These are phyloP conservation scores for Eriocheir sinensis DNA, from an alignment of 1,140 invertebrate genomes.

Conservation along the genomic window DNA sequence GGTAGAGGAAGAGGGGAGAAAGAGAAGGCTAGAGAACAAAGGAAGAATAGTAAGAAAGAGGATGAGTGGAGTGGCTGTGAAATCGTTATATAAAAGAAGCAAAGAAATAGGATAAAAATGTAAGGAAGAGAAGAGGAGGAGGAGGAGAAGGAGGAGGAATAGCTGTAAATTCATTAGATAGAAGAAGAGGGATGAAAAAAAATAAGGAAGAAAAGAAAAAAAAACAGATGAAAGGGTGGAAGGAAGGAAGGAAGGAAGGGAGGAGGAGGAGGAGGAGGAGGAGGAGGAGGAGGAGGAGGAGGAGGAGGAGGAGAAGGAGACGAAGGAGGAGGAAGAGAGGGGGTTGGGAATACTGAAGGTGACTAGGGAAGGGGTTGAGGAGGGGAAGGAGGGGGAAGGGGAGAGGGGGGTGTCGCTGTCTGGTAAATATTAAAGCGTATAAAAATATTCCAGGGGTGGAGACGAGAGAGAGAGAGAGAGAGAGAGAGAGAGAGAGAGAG, in stretches of 20 bases:
- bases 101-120: background rate
- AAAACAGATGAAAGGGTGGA: background rate
- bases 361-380: no score
- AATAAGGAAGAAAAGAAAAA: no score
- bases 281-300: background rate
- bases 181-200: background rate
- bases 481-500: conserved; percentile 54
- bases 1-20: background rate
- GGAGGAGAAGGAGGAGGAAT: background rate
- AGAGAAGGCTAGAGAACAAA: background rate
- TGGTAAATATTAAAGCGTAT: no score
- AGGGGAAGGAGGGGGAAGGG: background rate
- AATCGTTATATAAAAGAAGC: background rate
- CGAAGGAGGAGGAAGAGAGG: background rate
- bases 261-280: background rate
- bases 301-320: background rate
- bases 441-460: no score
- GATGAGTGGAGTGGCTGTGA: background rate
- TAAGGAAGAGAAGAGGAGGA: background rate
- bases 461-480: conserved; percentile 46
- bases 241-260: background rate
- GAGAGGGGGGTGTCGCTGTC: no score
- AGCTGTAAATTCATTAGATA: background rate
- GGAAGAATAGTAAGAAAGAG: background rate
- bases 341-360: background rate